Conservation (phyloP, 2,888 invertebrate genomes). For the Aspidapion aeneum region DNA sequence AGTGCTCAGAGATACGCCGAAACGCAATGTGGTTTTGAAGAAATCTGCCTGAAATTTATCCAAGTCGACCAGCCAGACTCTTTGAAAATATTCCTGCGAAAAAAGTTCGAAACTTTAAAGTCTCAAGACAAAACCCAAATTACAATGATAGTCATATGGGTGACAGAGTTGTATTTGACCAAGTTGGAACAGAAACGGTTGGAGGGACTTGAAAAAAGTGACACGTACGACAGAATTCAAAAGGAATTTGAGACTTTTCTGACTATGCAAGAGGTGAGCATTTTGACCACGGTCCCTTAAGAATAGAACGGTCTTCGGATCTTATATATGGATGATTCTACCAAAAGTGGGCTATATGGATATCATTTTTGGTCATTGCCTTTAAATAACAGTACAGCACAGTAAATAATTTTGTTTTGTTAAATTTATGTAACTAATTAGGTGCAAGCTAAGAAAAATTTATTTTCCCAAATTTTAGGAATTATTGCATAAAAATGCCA, state of each 20-base stretch:
- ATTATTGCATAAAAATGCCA: too few species aligned
- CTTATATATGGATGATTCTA: too few species aligned
- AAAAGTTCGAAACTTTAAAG: slow-evolving; percentile 69
- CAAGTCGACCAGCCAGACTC: slow-evolving; percentile 75
- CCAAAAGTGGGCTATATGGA: too few species aligned
- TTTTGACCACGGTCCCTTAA: slow-evolving; percentile 72
- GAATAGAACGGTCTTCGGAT: too few species aligned
- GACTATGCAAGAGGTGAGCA: slow-evolving; percentile 60
- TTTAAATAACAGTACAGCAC: too few species aligned
- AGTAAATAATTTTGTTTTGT: too few species aligned
- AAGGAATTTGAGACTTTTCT: slow-evolving; percentile 77
- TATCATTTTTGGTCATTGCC: too few species aligned
- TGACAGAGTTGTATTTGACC: slow-evolving; percentile 87
- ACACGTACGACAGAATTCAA: slow-evolving; percentile 59
- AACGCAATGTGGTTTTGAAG: slow-evolving; percentile 91
- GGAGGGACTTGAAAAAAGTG: slow-evolving; percentile 42
- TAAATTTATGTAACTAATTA: too few species aligned
- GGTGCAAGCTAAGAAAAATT: too few species aligned
- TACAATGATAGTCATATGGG: slow-evolving; percentile 93
- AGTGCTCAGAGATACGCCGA: slow-evolving; percentile 89
- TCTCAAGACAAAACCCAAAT: slow-evolving; percentile 80
- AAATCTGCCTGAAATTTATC: slow-evolving; percentile 88
- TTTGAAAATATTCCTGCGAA: slow-evolving; percentile 81
- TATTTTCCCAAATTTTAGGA: too few species aligned
- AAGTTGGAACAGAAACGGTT: slow-evolving; percentile 75